A percentile compares a stretch with the other conserved stretches of the same genome.
Conservation (phyloP, 2,797 vertebrate genomes). For the Cercopithecus diana region DNA sequence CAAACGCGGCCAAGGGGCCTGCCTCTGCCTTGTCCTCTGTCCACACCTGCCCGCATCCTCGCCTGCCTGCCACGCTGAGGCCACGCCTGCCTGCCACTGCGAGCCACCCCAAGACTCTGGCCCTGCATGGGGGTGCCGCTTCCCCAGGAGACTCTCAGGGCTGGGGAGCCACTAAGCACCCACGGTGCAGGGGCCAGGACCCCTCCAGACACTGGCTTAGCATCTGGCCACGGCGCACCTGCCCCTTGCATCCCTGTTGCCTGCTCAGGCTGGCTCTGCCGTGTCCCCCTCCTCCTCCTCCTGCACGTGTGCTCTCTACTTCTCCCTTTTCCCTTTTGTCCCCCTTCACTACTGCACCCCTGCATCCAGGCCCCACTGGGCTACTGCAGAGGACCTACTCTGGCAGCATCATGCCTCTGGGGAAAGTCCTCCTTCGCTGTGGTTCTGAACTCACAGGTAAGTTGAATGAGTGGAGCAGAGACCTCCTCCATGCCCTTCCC, state of each 20-base stretch:
- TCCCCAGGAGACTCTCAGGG: neutral
- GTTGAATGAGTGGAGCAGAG: accelerated
- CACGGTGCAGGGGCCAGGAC: neutral
- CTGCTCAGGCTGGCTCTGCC: neutral
- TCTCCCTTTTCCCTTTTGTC: too few relatives aligned
- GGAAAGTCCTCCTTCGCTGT: neutral
- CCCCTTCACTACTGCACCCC: neutral
- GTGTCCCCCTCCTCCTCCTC: accelerated
- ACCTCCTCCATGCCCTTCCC: accelerated
- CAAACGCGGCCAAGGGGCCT: neutral
- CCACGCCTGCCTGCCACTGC: neutral
- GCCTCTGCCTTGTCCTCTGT: neutral
- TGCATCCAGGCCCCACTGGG: accelerated
- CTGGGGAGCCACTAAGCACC: neutral
- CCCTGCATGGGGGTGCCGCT: neutral
- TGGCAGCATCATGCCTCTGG: neutral
- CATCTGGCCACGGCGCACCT: accelerated
- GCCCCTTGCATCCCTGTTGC: accelerated
- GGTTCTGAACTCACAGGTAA: neutral
- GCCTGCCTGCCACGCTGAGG: neutral
- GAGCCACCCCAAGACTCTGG: neutral
- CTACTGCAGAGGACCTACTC: accelerated
- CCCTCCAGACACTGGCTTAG: accelerated
- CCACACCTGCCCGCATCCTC: neutral
- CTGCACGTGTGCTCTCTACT: neutral